Base-by-base conservation (phyloP, 2,888 invertebrate genomes). In the Nymphalis polychloros region DNA sequence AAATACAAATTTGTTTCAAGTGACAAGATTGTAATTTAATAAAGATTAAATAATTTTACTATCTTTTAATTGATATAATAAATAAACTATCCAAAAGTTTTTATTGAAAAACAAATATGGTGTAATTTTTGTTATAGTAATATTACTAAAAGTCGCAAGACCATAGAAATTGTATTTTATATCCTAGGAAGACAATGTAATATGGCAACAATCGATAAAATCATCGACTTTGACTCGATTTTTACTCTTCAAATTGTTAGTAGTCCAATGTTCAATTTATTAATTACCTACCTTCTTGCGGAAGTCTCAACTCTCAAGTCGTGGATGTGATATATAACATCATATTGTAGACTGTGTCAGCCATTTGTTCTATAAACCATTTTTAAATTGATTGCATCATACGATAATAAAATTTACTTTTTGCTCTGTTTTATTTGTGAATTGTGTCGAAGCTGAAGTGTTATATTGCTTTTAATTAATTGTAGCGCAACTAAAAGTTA, bases 371-470 rank as follows among this genome's bases (percentile, higher is more conserved):
- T 7, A 19, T 49, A 19, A 64, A 65, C 35, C 35, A 57, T 57
- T 57, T 57, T 41, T 61, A 23, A 49, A 53, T 62, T 41, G 50
- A 67, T 67, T 67, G 66, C 66, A 62, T 67, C 66, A 67, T 49
- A 59, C 47, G 41, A 60, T 48, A 59, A 16, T 65, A 20, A 19
- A 31, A 10, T 41, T 31, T 31, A 55, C 16, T n/a, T 13, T 8
- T 20, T 57, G 20, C 41, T 41, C 19, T 19, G 57, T 60, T 65
- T 47, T 8, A 17, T 46, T 31, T 31, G 7, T 31, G 17, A 46
- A 64, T 46, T 62, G 61, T 64, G 64, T 63, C 19, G 4, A 57
- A 35, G 57, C 19, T 8, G 19, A 57, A 19, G 16, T 5, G 41
- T 55, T 20, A 7, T 31, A 27, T 13, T 27, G 13, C 7, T 23